These are phyloP conservation scores for Anser cygnoides DNA, from an alignment of 2,113 vertebrate species.

Conservation along the genomic window DNA sequence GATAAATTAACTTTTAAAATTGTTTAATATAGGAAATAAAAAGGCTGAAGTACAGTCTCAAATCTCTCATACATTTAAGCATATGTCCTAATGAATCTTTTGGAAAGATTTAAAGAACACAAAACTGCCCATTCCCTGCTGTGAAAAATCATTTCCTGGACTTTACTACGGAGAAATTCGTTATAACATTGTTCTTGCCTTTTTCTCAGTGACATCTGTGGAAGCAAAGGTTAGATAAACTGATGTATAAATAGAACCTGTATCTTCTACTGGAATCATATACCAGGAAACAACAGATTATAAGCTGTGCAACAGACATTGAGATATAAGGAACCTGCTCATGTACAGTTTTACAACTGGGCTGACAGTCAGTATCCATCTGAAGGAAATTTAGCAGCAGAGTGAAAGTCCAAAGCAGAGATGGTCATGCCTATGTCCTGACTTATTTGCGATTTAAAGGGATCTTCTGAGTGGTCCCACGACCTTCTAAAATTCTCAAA, in stretches of 20 bases:
- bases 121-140: not conserved
- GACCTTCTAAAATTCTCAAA: not conserved
- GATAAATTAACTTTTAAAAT: not conserved
- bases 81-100: not conserved
- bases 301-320: not conserved
- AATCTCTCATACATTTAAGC: not conserved
- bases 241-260: not conserved
- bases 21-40: not conserved
- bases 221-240: not conserved
- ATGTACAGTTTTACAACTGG: not conserved
- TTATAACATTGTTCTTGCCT: not conserved
- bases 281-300: not conserved
- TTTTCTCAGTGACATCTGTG: not conserved
- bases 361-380: not conserved
- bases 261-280: not conserved
- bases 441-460: not conserved
- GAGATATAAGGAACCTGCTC: not conserved
- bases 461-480: not conserved
- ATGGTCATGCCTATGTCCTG: not conserved
- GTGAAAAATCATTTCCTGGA: not conserved
- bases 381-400: not conserved
- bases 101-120: not conserved
- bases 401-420: not conserved
- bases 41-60: not conserved
- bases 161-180: not conserved